Percentiles rank a stretch among this genome's conserved stretches.
phyloP scores from a whole-genome alignment of 2,888 invertebrate species.

The Arenicola marina region DNA sequence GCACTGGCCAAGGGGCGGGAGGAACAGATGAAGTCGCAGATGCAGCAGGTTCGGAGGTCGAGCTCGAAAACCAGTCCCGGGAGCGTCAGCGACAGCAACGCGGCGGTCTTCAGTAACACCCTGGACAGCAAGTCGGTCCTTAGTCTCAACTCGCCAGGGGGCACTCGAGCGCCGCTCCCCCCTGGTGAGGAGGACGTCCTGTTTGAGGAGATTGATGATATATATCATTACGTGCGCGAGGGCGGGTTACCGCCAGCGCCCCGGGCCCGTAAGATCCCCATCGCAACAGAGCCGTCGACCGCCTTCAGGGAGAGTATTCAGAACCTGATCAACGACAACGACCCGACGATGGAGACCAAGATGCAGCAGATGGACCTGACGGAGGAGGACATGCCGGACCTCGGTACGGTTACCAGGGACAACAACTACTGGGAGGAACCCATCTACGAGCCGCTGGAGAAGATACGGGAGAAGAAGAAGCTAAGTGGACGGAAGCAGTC shows the following conservation, averaged over 20 bases:
- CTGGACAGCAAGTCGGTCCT: neutral
- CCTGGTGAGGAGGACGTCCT: constrained; percentile 72
- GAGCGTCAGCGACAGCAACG: neutral
- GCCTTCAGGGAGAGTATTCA: neutral
- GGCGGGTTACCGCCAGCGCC: constrained; percentile 80
- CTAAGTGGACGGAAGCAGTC: too few species aligned
- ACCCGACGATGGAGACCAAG: neutral
- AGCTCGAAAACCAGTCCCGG: constrained; percentile 5
- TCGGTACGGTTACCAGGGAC: neutral
- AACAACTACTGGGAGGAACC: constrained; percentile 51
- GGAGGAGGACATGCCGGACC: neutral
- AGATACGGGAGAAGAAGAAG: constrained; percentile 20
- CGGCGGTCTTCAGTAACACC: constrained; percentile 15
- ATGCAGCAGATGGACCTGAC: neutral
- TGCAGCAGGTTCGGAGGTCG: too few species aligned
- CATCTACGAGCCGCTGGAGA: constrained; percentile 35
- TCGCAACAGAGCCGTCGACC: neutral
- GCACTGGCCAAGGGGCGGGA: neutral
- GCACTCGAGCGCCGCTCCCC: neutral
- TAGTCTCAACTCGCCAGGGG: neutral
- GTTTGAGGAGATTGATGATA: constrained; percentile 89
- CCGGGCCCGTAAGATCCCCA: constrained; percentile 23
- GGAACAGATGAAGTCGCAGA: neutral
- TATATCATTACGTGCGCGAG: constrained; percentile 93
- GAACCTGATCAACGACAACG: neutral